Conservation (phyloP, 2,797 vertebrate genomes). For the Lacerta bilineata region DNA sequence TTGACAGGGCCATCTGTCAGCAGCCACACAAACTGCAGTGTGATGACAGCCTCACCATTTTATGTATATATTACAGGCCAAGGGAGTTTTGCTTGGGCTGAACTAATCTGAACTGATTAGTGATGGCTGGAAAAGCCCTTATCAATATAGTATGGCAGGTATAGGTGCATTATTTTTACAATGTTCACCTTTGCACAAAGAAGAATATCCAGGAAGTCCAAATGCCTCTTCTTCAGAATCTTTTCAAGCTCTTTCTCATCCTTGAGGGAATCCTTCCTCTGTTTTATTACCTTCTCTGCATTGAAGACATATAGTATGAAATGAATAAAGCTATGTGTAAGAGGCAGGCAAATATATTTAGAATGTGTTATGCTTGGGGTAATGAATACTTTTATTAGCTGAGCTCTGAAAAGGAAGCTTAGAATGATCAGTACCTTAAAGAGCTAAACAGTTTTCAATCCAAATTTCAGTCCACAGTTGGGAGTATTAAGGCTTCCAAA, state of each 20-base stretch:
- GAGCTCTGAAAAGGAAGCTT: too few species aligned
- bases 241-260: slow-evolving; percentile 73
- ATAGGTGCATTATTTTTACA: background rate
- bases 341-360: background rate
- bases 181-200: slow-evolving; percentile 54
- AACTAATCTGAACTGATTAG: background rate
- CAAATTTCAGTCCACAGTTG: too few species aligned
- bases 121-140: background rate
- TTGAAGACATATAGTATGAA: background rate
- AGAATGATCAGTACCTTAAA: too few species aligned
- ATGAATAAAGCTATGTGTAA: background rate
- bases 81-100: background rate
- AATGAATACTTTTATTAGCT: too few species aligned
- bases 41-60: too few species aligned
- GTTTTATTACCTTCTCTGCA: slow-evolving; percentile 78
- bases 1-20: too few species aligned
- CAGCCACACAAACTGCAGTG: too few species aligned
- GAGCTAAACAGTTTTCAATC: too few species aligned
- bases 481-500: too few species aligned
- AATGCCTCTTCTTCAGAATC: slow-evolving; percentile 77
- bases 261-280: slow-evolving; percentile 81
- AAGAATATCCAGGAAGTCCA: slow-evolving; percentile 81
- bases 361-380: too few species aligned
- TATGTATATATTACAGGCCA: too few species aligned
- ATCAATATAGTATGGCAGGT: background rate